Evolutionary conservation across 2,113 vertebrate species (phyloP).

Genomic region (Typhlomys cinereus): DNA sequence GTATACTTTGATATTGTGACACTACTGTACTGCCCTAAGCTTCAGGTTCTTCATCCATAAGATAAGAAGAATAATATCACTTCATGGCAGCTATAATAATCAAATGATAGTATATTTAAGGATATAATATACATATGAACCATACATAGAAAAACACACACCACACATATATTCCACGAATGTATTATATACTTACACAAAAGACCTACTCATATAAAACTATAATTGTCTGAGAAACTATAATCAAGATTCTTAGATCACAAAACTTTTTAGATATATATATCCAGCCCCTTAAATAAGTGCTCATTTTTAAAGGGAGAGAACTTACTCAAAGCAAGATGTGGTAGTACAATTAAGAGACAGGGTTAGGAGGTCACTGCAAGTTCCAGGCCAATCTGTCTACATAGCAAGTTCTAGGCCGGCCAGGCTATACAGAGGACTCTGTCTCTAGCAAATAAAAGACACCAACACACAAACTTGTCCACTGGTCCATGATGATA

Average conservation of each 20-base stretch:
- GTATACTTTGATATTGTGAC: background rate
- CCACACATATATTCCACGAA: background rate
- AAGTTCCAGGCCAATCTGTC: background rate
- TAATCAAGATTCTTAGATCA: background rate
- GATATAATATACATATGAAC: background rate
- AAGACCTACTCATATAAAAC: background rate
- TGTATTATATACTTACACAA: background rate
- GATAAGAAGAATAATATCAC: background rate
- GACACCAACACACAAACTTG: background rate
- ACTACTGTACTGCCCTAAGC: background rate
- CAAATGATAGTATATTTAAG: background rate
- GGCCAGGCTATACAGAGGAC: background rate
- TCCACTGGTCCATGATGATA: conserved; percentile 21
- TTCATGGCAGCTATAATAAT: background rate
- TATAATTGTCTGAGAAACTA: conserved; percentile 17
- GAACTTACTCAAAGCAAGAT: background rate
- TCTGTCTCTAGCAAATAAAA: background rate
- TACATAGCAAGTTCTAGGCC: background rate
- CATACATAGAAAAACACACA: background rate
- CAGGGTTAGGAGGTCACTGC: background rate
- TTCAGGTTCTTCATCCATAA: background rate
- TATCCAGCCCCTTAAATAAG: conserved; percentile 20
- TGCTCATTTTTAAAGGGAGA: background rate
- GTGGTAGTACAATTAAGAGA: background rate
- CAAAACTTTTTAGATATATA: background rate